Base-by-base conservation (phyloP, 1,140 invertebrate species). In the Drosophila repletoides region DNA sequence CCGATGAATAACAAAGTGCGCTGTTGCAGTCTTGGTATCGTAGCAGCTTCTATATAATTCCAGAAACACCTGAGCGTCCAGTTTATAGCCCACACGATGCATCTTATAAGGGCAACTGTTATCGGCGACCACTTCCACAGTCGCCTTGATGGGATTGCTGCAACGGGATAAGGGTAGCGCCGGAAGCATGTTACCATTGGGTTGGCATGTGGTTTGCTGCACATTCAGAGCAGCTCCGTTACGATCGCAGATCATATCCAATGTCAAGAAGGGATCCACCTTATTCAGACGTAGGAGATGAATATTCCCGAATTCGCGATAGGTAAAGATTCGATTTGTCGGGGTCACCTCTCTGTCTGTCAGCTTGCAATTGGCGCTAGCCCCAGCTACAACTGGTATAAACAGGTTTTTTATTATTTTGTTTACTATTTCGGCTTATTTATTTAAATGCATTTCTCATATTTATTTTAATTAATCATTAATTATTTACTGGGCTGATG, bases 11-110 rank as follows among this genome's bases (percentile, higher is more conserved):
- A 68, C 72, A 22, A 66, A 71, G 19, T 65, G 29, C 0, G 67
- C 53, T 2, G 31, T 26, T 0, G 36, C 19, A 14, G n/a, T 33
- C 0, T 0, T 0, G 2, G 1, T 2, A 14, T 76, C 31, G 14
- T 38, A 76, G 21, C 72, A 75, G 6, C 48, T 71, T 21, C 73
- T 22, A 22, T 67, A 76, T 7, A 76, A 17, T 26, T 76, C 73
- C 6, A 76, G 24, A 21, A 71, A 65, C n/a, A 2, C 5, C 0
- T n/a, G 5, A 5, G 6, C 36, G 7, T 15, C 43, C 1, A 69
- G 22, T 7, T 36, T 22, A 15, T 55, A 60, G 5, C 73, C 72
- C 3, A 76, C 66, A 6, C 31, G 21, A 6, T 55, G 55, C 52
- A 43, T 55, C 1, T 14, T 24, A n/a, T 21, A 21, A 0, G n/a